phyloP scores from a whole-genome alignment of 2,113 vertebrate genomes.

The Chiloscyllium plagiosum region DNA sequence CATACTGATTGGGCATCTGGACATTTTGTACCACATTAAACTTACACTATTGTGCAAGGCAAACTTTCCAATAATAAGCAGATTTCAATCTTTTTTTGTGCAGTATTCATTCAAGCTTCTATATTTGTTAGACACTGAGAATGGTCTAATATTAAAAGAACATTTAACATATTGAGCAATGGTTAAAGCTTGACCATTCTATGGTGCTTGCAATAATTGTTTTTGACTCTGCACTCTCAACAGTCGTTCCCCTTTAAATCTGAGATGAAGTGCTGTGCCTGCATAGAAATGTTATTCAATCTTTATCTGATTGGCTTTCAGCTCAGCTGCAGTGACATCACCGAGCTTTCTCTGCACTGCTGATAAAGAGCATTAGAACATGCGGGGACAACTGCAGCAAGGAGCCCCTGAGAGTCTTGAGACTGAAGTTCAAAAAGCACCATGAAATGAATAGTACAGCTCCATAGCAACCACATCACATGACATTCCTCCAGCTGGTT shows the following conservation, averaged over 20 bases:
- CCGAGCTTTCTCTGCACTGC: slow-evolving; percentile 39
- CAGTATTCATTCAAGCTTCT: not conserved
- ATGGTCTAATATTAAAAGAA: not conserved
- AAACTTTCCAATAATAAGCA: not conserved
- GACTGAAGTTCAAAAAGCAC: slow-evolving; percentile 43
- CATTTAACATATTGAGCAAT: not conserved
- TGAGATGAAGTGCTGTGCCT: not conserved
- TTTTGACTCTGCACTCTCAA: not conserved
- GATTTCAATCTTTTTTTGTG: not conserved
- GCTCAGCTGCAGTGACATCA: slow-evolving; percentile 48
- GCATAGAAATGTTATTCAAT: slow-evolving; percentile 11
- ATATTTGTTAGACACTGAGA: not conserved
- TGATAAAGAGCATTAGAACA: not conserved
- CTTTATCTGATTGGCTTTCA: slow-evolving; percentile 40
- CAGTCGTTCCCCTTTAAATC: slow-evolving; percentile 6
- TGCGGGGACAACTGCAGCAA: slow-evolving; percentile 34
- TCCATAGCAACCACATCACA: slow-evolving; percentile 67
- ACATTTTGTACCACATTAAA: not conserved
- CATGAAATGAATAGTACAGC: slow-evolving; percentile 54
- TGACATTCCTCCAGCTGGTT: slow-evolving; percentile 42
- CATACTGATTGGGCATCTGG: not conserved
- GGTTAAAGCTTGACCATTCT: not conserved
- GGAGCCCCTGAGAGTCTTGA: slow-evolving; percentile 12
- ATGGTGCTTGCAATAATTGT: not conserved
- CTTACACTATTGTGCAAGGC: not conserved